These are phyloP conservation scores for Chondrilla cf. caribensis DNA, from an alignment of 37 sponge, comb jelly and placozoan species.

Conservation along the genomic window DNA sequence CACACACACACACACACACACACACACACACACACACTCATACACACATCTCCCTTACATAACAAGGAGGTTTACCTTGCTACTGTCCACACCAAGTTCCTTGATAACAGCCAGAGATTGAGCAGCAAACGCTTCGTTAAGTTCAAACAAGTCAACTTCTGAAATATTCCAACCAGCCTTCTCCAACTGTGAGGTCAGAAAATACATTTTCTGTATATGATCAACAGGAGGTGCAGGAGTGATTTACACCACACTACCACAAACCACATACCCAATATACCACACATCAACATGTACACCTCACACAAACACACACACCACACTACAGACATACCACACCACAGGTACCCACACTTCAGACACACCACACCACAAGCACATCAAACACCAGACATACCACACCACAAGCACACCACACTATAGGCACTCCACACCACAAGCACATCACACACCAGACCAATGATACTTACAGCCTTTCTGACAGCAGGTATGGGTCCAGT, in stretches of 20 bases:
- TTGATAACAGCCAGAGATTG: slow-evolving; percentile 86
- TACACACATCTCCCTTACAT: too few species aligned
- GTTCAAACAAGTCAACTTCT: slow-evolving; percentile 92
- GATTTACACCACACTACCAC: not conserved
- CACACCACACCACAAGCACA: too few species aligned
- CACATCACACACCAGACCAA: too few species aligned
- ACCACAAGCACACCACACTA: too few species aligned
- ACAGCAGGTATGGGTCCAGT: slow-evolving; percentile 62
- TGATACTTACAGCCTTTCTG: slow-evolving; percentile 1
- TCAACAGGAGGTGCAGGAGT: not conserved
- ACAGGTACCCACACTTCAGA: too few species aligned
- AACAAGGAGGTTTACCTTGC: slow-evolving; percentile 65
- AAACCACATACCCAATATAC: not conserved
- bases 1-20: not conserved
- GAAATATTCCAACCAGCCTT: slow-evolving; percentile 84
- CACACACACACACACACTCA: not conserved
- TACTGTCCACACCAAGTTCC: slow-evolving; percentile 66
- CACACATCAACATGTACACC: not conserved
- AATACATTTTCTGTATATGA: not conserved
- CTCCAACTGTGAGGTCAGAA: slow-evolving; percentile 50
- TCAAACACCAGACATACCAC: too few species aligned
- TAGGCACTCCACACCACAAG: too few species aligned
- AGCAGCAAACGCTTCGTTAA: slow-evolving; percentile 98
- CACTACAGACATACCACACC: too few species aligned
- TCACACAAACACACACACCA: too few species aligned